Conservation (phyloP, 2,888 invertebrate genomes). For the Rotaria socialis region DNA sequence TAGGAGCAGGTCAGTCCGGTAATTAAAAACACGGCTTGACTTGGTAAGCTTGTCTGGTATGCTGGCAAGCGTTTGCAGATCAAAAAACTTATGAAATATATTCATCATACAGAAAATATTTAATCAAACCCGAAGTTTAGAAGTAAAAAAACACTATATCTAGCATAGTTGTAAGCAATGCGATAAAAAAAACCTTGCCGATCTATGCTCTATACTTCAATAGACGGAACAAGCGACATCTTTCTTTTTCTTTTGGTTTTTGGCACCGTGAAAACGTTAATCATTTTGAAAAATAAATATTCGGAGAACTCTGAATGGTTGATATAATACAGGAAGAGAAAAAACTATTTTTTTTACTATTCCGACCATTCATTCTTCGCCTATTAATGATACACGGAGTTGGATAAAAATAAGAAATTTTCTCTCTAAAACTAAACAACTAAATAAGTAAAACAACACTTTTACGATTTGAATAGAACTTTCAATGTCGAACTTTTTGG, state of each 20-base stretch:
- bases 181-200: neutral
- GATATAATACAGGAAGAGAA: neutral
- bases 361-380: neutral
- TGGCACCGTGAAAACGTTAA: neutral
- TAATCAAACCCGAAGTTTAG: no score
- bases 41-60: no score
- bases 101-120: no score
- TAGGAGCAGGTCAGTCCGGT: no score
- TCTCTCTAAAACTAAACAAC: no score
- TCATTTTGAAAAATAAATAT: neutral
- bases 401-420: neutral
- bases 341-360: neutral
- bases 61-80: no score
- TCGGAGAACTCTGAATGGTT: neutral
- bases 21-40: no score
- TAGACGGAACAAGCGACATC: neutral
- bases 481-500: neutral
- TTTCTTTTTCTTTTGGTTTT: neutral
- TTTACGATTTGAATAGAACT: neutral
- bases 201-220: neutral
- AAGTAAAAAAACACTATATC: no score
- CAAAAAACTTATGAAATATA: no score
- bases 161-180: neutral
- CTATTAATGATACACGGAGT: neutral
- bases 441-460: neutral